Conservation (phyloP, 2,797 vertebrate genomes). For the Poecilia gillii region DNA sequence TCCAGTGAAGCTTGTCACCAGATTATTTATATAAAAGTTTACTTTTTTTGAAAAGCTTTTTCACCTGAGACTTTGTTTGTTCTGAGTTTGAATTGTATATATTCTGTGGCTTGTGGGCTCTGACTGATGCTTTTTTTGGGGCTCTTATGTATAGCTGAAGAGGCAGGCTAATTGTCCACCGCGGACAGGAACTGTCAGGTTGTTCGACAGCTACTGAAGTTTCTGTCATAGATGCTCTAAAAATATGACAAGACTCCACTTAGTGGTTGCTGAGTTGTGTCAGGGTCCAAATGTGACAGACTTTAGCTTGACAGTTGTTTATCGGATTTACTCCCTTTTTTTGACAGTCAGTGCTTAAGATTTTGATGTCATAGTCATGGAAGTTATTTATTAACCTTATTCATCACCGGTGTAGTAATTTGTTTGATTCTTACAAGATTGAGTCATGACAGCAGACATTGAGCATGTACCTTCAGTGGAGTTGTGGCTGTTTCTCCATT, state of each 20-base stretch:
- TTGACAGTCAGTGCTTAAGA: conserved; percentile 2
- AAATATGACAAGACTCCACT: conserved; percentile 66
- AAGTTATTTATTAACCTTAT: conserved; percentile 1
- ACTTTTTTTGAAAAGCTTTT: not conserved
- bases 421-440: not conserved
- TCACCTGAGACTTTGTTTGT: conserved; percentile 31
- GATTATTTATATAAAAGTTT: not conserved
- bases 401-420: not conserved
- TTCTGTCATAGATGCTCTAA: conserved; percentile 53
- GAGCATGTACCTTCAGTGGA: not conserved
- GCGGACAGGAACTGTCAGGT: conserved; percentile 32
- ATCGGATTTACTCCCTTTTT: conserved; percentile 25
- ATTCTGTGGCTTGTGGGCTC: conserved; percentile 54
- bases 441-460: not conserved
- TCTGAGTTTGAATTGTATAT: conserved; percentile 40
- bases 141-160: conserved; percentile 45
- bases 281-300: conserved; percentile 22
- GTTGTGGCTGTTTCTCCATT: not conserved
- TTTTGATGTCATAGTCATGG: not conserved
- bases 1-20: not conserved
- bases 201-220: conserved; percentile 45
- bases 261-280: conserved; percentile 45
- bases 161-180: conserved; percentile 34
- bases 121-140: conserved; percentile 61
- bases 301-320: conserved; percentile 19